These are phyloP conservation scores for Rhabdomys pumilio DNA, from an alignment of 2,797 vertebrate genomes.

Conservation along the genomic window DNA sequence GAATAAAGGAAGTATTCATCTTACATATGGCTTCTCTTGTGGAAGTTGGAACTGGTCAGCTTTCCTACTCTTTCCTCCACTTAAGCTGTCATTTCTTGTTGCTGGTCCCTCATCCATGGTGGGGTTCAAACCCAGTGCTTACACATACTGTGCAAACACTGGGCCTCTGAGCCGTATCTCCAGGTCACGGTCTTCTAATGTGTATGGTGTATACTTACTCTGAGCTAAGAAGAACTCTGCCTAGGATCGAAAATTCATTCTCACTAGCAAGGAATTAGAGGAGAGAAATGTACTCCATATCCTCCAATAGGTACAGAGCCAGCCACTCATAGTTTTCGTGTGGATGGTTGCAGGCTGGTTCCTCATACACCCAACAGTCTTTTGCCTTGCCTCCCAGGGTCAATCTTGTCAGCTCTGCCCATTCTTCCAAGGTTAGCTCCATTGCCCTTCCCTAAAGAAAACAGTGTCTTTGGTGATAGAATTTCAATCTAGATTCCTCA, in stretches of 20 bases:
- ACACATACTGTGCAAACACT: neutral
- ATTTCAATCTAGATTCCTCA: neutral
- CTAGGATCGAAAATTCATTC: neutral
- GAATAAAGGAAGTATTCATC: neutral
- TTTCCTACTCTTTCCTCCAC: neutral
- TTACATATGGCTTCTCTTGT: neutral
- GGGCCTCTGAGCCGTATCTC: neutral
- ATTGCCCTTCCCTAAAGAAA: neutral
- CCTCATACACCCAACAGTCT: neutral
- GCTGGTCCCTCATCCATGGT: too few relatives aligned
- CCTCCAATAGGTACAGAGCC: constrained; percentile 21
- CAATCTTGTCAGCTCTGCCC: neutral
- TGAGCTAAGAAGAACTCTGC: neutral
- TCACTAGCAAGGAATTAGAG: constrained; percentile 51
- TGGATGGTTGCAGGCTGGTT: neutral
- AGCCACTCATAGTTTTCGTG: neutral
- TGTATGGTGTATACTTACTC: neutral
- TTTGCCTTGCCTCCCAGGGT: neutral
- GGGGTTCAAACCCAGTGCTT: neutral
- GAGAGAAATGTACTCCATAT: constrained; percentile 9
- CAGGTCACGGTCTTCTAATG: neutral
- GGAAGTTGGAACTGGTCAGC: neutral
- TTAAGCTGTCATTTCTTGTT: neutral
- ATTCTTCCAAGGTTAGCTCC: neutral
- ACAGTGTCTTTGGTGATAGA: neutral